phyloP scores from a whole-genome alignment of 2,113 vertebrate genomes.

The Vimba vimba region DNA sequence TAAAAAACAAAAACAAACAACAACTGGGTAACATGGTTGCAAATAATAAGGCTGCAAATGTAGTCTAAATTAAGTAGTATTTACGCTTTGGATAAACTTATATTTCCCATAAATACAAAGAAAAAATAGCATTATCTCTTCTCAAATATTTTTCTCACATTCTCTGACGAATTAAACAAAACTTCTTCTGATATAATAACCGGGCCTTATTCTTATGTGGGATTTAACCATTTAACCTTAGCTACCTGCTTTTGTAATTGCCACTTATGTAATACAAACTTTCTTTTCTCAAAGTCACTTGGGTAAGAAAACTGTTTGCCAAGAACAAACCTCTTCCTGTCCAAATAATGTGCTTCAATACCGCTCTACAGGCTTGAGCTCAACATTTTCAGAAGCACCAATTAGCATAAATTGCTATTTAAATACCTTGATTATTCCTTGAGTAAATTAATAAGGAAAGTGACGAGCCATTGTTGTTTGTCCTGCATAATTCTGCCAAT shows the following conservation, averaged over 20 bases:
- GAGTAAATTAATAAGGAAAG: constrained; percentile 51
- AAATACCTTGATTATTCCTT: constrained; percentile 62
- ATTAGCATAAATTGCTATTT: constrained; percentile 60
- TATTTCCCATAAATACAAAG: background rate
- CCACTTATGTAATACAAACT: background rate
- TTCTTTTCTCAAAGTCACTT: constrained; percentile 34
- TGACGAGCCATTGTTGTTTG: constrained; percentile 43
- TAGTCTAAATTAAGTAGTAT: no score
- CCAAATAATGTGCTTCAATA: background rate
- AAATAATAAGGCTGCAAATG: no score
- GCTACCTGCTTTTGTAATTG: constrained; percentile 22
- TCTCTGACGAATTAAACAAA: background rate
- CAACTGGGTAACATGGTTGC: no score
- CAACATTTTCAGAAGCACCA: constrained; percentile 58
- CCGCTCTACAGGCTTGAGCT: constrained; percentile 10
- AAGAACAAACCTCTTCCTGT: background rate
- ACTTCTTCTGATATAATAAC: background rate
- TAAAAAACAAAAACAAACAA: no score
- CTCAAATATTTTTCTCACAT: background rate
- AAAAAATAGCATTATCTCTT: background rate
- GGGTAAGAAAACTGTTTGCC: background rate
- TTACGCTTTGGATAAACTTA: background rate
- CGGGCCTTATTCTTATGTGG: background rate
- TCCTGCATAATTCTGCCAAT: constrained; percentile 49
- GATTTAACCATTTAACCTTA: background rate